Base-by-base conservation (phyloP, 1,140 invertebrate genomes). In the Neuroterus valhalla region DNA sequence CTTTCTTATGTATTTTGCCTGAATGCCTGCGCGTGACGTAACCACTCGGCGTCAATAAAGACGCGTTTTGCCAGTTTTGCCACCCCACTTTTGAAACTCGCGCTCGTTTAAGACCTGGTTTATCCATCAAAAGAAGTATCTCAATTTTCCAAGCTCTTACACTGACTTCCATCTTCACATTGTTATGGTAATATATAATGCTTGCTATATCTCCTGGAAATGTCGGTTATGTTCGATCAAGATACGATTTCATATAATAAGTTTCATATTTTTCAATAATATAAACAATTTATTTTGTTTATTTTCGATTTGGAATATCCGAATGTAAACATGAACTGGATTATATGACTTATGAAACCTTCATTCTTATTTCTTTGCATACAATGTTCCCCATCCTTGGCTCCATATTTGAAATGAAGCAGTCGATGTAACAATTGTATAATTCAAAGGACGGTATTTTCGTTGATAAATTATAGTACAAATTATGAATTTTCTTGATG, bases 1-100 rank as follows among this genome's bases (percentile, higher is more conserved):
- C 83, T 84, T 86, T 84, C 85, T 86, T 84, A 87, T 84, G 84
- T 83, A 82, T 86, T 88, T 84, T 83, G 79, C 45, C 72, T 72
- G 78, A 81, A 82, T 79, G 77, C 72, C 76, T n/a, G 62, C 48
- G 78, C 78, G 72, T 70, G 76, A 72, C 73, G 78, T 77, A 81
- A 78, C 71, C 69, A 31, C 71, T 50, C 72, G 48, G 74, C 75
- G 72, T 86, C 83, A 81, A 85, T 86, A 86, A 86, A 87, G 84
- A 82, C 79, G 78, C 79, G 84, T 85, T 87, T 84, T 85, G 76
- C 75, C 79, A 76, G 84, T 85, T 87, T 84, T 85, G 76, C 75
- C 79, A 76, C 79, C 79, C 76, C 71, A 76, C 71, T 70, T 72
- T 71, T 67, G 74, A 80, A 68, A 76, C 71, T 62, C 12, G 14